These are phyloP conservation scores for Oreochromis spilurus DNA, from an alignment of 2,113 vertebrate genomes.

Conservation along the genomic window DNA sequence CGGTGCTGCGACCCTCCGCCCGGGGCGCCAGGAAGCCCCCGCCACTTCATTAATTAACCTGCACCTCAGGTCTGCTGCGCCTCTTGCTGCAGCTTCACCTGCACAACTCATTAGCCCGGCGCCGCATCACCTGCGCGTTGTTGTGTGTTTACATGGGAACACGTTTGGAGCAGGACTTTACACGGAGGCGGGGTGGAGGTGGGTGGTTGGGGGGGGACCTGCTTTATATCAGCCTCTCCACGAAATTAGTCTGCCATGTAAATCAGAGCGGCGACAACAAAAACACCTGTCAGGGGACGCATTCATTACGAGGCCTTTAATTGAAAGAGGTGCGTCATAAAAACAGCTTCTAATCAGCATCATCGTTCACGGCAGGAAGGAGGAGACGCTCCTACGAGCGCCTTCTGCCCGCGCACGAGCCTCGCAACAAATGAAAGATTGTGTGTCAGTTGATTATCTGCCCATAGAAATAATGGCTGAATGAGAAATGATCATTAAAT, in stretches of 20 bases:
- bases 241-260: conserved; percentile 50
- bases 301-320: conserved; percentile 47
- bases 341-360: conserved; percentile 37
- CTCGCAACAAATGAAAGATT: conserved; percentile 52
- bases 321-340: conserved; percentile 48
- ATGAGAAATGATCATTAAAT: conserved; percentile 71
- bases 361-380: background rate
- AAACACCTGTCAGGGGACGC: conserved; percentile 50
- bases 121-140: conserved; percentile 15
- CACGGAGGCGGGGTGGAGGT: background rate
- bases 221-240: conserved; percentile 26
- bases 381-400: background rate
- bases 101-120: conserved; percentile 32
- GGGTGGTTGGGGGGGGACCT: conserved; percentile 4
- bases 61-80: conserved; percentile 55
- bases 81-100: conserved; percentile 18
- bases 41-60: conserved; percentile 82
- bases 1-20: conserved; percentile 69
- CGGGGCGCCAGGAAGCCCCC: conserved; percentile 51
- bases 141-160: conserved; percentile 21
- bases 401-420: conserved; percentile 36
- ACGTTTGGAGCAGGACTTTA: background rate
- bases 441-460: conserved; percentile 71
- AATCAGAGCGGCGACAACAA: conserved; percentile 44
- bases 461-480: conserved; percentile 68